Base-by-base conservation (phyloP, 2,113 vertebrate genomes). In the Chamaetylas fuelleborni region DNA sequence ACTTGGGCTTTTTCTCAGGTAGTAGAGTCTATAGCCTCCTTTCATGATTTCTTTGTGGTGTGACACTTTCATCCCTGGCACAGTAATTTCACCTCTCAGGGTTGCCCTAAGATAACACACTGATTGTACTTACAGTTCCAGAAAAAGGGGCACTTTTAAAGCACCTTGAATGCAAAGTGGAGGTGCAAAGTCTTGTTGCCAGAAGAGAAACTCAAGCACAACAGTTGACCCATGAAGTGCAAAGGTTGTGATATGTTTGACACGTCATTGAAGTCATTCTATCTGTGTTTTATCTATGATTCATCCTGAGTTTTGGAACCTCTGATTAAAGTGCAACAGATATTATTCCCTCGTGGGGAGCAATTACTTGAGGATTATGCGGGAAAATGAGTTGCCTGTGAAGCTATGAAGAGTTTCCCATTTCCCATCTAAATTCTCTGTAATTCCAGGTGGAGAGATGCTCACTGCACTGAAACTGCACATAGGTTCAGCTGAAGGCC, bases 111-210 rank as follows among this genome's bases (percentile, higher is more conserved):
- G 87, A 87, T 96, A 97, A 95, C 40, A 60, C 6, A 23, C 74
- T 88, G 73, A 73, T 95, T 92, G 50, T 58, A 86, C 60, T 92
- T 87, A 85, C 38, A 78, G 61, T 94, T 94, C 96, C 70, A 95
- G 95, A 69, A 80, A 93, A 81, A 85, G 19, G n/a, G 72, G 11
- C 45, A 80, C 67, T 84, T 91, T 91, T 91, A 95, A 92, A 93
- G 83, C 88, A 91, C 83, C 65, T 86, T 78, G 20, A 81, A 91
- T 79, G 36, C 58, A 86, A 86, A 84, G 26, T 95, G 92, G 96
- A 96, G 82, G 97, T 96, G 82, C 98, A 98, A 98, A 98, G 97
- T 98, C 96, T 97, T 62, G 19, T 92, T 93, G 89, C 74, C 51
- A 73, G 76, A 90, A 83, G 50, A 86, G 51, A 90, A 81, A 62